Percentiles rank a stretch among this genome's conserved stretches.
Evolutionary conservation across 1,140 invertebrate species (phyloP).

Genomic region (Eurosta solidaginis): DNA sequence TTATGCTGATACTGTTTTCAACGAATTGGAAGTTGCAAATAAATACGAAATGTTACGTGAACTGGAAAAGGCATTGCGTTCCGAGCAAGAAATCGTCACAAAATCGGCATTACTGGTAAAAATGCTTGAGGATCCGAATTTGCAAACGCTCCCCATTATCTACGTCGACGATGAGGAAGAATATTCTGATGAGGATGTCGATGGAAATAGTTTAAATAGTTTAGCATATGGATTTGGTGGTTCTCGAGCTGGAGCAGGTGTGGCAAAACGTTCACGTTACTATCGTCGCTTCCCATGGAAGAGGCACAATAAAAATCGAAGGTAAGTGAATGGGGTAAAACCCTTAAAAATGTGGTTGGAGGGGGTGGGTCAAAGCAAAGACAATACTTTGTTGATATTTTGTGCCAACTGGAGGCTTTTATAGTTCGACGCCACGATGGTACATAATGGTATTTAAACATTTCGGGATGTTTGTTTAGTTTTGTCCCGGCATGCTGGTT

Average conservation of each 20-base stretch:
- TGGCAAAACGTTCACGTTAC: constrained; percentile 63
- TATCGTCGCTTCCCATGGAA: constrained; percentile 69
- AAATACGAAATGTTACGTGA: constrained; percentile 53
- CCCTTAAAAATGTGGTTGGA: no score
- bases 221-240: not conserved
- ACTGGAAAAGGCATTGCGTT: constrained; percentile 53
- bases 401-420: no score
- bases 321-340: constrained; percentile 38
- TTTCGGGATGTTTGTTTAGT: no score
- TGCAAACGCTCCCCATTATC: constrained; percentile 58
- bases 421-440: no score
- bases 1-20: constrained; percentile 47
- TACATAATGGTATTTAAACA: no score
- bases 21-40: constrained; percentile 49
- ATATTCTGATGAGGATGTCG: not conserved
- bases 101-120: constrained; percentile 58
- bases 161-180: constrained; percentile 56
- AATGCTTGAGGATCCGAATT: constrained; percentile 54
- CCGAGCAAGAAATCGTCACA: constrained; percentile 56
- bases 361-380: no score
- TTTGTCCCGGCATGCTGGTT: no score
- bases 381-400: no score
- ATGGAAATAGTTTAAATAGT: not conserved
- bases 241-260: constrained; percentile 4
- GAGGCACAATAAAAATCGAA: constrained; percentile 61